These are phyloP conservation scores for Chrosomus eos DNA, from an alignment of 2,797 vertebrate species.

Conservation along the genomic window DNA sequence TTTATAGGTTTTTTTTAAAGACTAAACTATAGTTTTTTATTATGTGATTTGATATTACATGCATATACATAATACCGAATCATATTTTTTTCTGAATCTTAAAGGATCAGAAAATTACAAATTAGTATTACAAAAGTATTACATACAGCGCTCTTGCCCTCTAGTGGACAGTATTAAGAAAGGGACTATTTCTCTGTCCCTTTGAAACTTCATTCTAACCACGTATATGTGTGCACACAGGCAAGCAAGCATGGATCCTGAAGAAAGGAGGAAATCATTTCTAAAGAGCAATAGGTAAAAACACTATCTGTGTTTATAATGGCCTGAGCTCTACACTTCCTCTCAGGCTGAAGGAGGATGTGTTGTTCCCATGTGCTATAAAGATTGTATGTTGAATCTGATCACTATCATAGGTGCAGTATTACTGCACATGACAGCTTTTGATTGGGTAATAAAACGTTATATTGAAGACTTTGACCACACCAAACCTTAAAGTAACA, in stretches of 20 bases:
- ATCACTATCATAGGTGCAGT: background rate
- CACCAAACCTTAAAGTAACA: background rate
- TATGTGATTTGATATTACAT: background rate
- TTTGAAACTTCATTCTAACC: background rate
- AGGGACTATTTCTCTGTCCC: background rate
- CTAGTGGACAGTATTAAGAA: slow-evolving; percentile 9
- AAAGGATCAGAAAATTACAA: background rate
- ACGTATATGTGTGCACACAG: background rate
- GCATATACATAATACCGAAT: background rate
- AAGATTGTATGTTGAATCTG: slow-evolving; percentile 5
- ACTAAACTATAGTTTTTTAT: background rate
- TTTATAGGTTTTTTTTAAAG: background rate
- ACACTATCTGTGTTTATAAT: background rate
- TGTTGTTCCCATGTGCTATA: background rate
- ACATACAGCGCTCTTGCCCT: background rate
- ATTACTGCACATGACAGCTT: slow-evolving; percentile 2
- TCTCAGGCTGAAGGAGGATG: background rate
- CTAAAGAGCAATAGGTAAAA: background rate
- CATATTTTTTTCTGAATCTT: background rate
- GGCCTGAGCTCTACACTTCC: background rate
- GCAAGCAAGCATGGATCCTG: background rate
- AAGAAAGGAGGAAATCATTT: background rate
- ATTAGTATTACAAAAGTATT: background rate
- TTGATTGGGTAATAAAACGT: background rate
- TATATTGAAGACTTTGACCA: slow-evolving; percentile 10